A percentile compares a stretch with the other conserved stretches of the same genome.
Conservation (phyloP, 2,113 vertebrate genomes). For the Chaetorhynchus papuensis region DNA sequence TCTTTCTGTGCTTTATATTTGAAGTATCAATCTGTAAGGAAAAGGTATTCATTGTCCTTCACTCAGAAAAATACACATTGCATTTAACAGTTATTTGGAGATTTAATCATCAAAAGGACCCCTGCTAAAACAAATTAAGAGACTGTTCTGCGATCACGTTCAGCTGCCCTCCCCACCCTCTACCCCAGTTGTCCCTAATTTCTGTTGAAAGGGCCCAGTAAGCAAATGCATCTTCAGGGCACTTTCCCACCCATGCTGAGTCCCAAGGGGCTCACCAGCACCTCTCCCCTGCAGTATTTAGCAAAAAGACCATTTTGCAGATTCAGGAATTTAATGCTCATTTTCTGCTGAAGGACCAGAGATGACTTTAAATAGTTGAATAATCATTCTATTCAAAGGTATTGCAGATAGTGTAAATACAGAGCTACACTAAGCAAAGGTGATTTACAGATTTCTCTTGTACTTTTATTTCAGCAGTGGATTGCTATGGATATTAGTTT, state of each 20-base stretch:
- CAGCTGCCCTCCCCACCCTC: background rate
- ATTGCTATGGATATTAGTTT: background rate
- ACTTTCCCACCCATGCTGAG: background rate
- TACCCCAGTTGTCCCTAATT: background rate
- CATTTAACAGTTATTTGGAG: background rate
- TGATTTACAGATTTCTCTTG: background rate
- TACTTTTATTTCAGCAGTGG: background rate
- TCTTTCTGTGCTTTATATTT: constrained; percentile 27
- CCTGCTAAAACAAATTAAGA: background rate
- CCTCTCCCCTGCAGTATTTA: background rate
- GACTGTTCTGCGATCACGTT: background rate
- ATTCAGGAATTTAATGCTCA: background rate
- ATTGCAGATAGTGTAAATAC: background rate
- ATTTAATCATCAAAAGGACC: background rate
- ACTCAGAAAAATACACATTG: background rate
- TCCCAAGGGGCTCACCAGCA: background rate
- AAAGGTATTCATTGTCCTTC: background rate
- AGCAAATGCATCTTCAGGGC: background rate
- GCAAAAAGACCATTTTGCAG: background rate
- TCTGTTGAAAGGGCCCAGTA: background rate
- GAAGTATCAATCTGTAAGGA: background rate
- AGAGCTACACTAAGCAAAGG: background rate
- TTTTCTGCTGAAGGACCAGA: background rate
- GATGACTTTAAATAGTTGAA: background rate
- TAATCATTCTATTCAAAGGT: background rate